Percentiles rank a stretch among this genome's conserved stretches.
Evolutionary conservation across 2,113 vertebrate species (phyloP).

Genomic region (Sinocyclocheilus rhinocerous): DNA sequence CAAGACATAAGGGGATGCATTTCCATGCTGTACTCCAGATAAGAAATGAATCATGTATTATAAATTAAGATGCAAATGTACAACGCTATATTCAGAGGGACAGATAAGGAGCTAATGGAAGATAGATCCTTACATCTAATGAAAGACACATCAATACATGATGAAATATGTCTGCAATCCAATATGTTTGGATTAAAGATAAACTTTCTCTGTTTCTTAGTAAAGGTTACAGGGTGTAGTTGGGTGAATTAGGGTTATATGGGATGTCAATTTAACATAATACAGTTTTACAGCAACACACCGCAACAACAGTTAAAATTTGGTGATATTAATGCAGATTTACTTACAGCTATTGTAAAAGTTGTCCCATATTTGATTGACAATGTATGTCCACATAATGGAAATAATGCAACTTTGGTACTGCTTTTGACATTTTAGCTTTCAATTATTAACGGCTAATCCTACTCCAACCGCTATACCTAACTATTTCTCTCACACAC

Average conservation of each 20-base stretch:
- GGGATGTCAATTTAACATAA: neutral
- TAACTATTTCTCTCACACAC: too few relatives aligned
- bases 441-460: too few relatives aligned
- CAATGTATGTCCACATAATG: too few relatives aligned
- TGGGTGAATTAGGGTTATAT: neutral
- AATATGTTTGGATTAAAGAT: neutral
- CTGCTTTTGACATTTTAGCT: too few relatives aligned
- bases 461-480: too few relatives aligned
- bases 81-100: neutral
- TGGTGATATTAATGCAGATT: neutral
- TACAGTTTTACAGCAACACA: neutral
- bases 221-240: neutral
- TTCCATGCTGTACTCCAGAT: conserved; percentile 4
- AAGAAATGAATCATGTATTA: conserved; percentile 7
- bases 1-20: conserved; percentile 3
- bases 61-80: conserved; percentile 29
- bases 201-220: neutral
- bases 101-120: conserved; percentile 19
- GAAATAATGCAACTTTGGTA: too few relatives aligned
- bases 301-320: neutral
- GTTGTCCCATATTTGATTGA: neutral
- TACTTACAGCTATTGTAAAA: neutral
- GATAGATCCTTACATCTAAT: neutral
- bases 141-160: conserved; percentile 13
- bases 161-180: conserved; percentile 26